These are phyloP conservation scores for Pherbina coryleti DNA, from an alignment of 2,888 invertebrate species.

Conservation along the genomic window DNA sequence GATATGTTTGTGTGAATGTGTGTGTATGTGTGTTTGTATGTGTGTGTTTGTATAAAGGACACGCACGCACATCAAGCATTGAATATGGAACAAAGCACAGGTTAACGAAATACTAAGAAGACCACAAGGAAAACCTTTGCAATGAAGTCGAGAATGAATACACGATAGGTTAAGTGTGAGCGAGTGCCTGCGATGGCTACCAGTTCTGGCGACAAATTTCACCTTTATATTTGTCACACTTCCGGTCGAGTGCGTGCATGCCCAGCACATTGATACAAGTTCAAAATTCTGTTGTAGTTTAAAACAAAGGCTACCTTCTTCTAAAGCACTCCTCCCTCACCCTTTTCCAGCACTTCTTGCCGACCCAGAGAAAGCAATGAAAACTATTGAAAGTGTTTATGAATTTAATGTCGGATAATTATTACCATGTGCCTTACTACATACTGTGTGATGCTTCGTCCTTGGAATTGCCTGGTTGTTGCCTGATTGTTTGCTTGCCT, in stretches of 20 bases:
- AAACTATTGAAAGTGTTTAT: constrained; percentile 63
- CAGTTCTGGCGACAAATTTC: constrained; percentile 38
- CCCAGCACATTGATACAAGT: neutral
- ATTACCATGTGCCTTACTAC: constrained; percentile 51
- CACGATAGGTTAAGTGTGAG: neutral
- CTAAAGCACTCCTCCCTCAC: neutral
- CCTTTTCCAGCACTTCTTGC: neutral
- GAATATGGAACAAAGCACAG: constrained; percentile 44
- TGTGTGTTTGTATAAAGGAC: constrained; percentile 40
- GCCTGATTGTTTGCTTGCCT: constrained; percentile 30
- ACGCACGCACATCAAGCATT: constrained; percentile 26
- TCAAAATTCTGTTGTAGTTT: neutral
- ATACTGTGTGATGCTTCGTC: neutral
- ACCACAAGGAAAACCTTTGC: constrained; percentile 22
- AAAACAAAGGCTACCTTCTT: neutral
- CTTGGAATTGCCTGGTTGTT: neutral
- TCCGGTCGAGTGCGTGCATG: constrained; percentile 39
- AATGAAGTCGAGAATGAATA: no score
- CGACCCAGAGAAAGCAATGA: constrained; percentile 36
- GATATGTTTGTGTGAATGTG: neutral
- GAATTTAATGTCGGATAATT: constrained; percentile 59
- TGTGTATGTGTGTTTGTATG: constrained; percentile 16
- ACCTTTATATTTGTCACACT: constrained; percentile 57
- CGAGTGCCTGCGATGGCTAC: neutral
- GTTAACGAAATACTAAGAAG: constrained; percentile 51